These are phyloP conservation scores for Xestia sexstrigata DNA, from an alignment of 2,888 invertebrate genomes.

Conservation along the genomic window DNA sequence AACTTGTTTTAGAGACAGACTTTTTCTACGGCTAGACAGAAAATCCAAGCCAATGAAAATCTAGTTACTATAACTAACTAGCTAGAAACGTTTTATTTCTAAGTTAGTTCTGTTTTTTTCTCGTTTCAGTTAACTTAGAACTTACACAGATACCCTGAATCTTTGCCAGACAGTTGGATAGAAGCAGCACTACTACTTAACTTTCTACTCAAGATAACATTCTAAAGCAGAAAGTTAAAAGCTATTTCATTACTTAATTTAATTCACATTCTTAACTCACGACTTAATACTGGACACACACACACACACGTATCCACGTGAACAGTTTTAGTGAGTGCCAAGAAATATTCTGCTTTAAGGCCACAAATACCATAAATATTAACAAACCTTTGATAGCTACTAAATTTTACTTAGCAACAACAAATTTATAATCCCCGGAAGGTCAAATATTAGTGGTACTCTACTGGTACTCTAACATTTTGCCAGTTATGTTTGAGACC, in stretches of 20 bases:
- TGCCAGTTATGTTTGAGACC: not conserved
- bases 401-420: not conserved
- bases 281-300: not conserved
- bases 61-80: conserved; percentile 20
- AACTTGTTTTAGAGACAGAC: not conserved
- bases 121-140: conserved; percentile 28
- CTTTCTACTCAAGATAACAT: conserved; percentile 49
- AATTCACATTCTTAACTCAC: conserved; percentile 28
- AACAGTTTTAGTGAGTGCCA: not conserved
- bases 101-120: conserved; percentile 22
- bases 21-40: conserved; percentile 10
- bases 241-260: conserved; percentile 57
- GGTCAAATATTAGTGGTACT: too few species aligned
- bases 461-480: too few species aligned
- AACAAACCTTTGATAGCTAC: not conserved
- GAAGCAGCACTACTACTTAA: conserved; percentile 35
- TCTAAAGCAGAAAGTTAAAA: conserved; percentile 50
- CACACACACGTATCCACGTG: not conserved
- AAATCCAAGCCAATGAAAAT: conserved; percentile 1
- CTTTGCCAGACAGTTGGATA: conserved; percentile 48
- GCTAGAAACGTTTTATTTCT: conserved; percentile 27
- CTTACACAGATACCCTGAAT: conserved; percentile 32
- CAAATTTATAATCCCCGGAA: not conserved
- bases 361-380: not conserved
- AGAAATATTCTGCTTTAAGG: not conserved